Conservation (phyloP, 2,797 vertebrate species). For the Chloroceryle amazona region DNA sequence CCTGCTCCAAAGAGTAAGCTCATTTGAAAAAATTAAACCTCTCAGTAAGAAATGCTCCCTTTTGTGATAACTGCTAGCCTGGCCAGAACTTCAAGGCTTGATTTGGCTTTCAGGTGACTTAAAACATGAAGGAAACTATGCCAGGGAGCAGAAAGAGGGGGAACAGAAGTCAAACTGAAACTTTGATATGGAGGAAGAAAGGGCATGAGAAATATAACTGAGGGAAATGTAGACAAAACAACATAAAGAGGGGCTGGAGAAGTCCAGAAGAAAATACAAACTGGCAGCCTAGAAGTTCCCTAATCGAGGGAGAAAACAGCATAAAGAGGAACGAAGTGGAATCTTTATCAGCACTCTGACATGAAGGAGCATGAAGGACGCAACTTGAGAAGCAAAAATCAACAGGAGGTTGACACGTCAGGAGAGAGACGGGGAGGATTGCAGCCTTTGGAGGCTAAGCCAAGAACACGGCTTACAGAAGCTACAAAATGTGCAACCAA, state of each 20-base stretch:
- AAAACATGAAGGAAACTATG: neutral
- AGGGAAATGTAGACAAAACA: neutral
- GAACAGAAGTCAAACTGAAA: neutral
- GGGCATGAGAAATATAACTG: neutral
- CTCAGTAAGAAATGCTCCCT: neutral
- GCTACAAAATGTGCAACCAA: slow-evolving; percentile 70
- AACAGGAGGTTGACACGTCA: slow-evolving; percentile 51
- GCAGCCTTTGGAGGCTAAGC: slow-evolving; percentile 52
- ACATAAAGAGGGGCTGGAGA: neutral
- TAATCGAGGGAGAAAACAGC: neutral
- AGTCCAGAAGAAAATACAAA: neutral
- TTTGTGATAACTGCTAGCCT: neutral
- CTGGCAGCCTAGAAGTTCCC: neutral
- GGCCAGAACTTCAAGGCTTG: neutral
- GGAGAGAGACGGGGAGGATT: slow-evolving; percentile 45
- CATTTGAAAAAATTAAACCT: neutral
- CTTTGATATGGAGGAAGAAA: neutral
- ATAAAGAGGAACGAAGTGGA: neutral
- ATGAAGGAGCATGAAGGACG: neutral
- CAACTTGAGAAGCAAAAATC: slow-evolving; percentile 39
- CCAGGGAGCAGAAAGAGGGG: neutral
- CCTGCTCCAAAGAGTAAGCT: neutral
- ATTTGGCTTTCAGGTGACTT: neutral
- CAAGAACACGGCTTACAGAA: slow-evolving; percentile 66
- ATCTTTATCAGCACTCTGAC: neutral